A percentile compares a stretch with the other conserved stretches of the same genome.
These are phyloP conservation scores for Tenthredo amoena DNA, from an alignment of 2,888 invertebrate species.

Conservation along the genomic window DNA sequence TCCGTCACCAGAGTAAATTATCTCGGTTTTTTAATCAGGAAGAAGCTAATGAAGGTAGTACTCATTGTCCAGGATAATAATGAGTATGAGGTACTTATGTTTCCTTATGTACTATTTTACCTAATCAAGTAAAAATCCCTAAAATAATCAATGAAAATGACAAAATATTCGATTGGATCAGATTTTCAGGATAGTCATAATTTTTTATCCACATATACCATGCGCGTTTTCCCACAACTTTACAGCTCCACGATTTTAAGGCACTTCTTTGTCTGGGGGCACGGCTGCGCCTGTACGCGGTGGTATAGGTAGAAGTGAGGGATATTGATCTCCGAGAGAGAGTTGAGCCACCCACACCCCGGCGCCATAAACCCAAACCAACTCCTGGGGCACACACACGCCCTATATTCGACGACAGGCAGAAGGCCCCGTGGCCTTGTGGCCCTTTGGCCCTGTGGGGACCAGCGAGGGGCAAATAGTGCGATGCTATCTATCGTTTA, in stretches of 20 bases:
- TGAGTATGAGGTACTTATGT: not conserved
- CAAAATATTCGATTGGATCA: not conserved
- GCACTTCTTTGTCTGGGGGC: constrained; percentile 34
- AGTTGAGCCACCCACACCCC: constrained; percentile 55
- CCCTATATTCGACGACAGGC: constrained; percentile 23
- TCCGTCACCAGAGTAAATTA: not conserved
- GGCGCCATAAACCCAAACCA: constrained; percentile 48
- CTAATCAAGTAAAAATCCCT: not conserved
- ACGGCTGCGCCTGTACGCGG: constrained; percentile 27
- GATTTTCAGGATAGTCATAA: not conserved
- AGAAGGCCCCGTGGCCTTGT: constrained; percentile 21
- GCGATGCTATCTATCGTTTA: constrained; percentile 37
- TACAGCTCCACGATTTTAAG: constrained; percentile 9
- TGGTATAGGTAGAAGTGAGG: constrained; percentile 49
- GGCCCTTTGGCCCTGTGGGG: constrained; percentile 18
- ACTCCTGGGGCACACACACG: constrained; percentile 18
- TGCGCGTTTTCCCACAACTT: not conserved
- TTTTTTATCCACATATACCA: not conserved
- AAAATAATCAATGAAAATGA: not conserved
- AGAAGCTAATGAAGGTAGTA: not conserved
- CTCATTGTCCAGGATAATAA: not conserved
- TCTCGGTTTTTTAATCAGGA: not conserved
- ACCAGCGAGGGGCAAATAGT: not conserved
- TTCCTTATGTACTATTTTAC: not conserved
- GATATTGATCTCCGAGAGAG: constrained; percentile 71